phyloP scores from a whole-genome alignment of 2,797 vertebrate genomes.

The Prionace glauca region DNA sequence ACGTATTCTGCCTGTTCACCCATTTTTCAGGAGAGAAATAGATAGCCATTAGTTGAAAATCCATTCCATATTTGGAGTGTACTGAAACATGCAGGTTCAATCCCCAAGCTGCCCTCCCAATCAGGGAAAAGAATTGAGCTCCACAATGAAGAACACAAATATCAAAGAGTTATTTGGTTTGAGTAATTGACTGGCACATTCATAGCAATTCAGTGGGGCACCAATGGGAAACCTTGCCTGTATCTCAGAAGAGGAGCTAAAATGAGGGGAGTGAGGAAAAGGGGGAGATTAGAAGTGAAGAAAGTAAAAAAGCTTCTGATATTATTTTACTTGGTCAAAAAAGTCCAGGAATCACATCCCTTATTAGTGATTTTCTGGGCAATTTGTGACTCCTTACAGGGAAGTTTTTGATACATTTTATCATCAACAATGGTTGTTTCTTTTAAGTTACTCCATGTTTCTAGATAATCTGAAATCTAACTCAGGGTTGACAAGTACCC shows the following conservation, averaged over 20 bases:
- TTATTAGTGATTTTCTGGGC: neutral
- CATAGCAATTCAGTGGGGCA: neutral
- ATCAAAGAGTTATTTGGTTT: neutral
- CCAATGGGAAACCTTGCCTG: neutral
- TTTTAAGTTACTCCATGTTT: slow-evolving; percentile 19
- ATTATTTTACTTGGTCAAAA: neutral
- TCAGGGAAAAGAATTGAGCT: neutral
- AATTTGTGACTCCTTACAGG: neutral
- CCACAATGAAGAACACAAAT: neutral
- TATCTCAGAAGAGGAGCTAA: neutral
- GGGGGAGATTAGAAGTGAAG: neutral
- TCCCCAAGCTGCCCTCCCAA: neutral
- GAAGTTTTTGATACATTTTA: neutral
- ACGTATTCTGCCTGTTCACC: neutral
- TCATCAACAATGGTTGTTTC: neutral
- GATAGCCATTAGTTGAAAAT: neutral
- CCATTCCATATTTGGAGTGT: neutral
- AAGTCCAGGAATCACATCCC: neutral
- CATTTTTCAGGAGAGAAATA: neutral
- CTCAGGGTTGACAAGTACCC: neutral
- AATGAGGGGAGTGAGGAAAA: neutral
- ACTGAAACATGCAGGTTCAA: neutral
- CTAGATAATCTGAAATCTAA: neutral
- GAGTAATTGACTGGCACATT: neutral
- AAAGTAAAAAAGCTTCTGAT: neutral